Conservation (phyloP, 2,888 invertebrate genomes). For the Bombylius major region DNA sequence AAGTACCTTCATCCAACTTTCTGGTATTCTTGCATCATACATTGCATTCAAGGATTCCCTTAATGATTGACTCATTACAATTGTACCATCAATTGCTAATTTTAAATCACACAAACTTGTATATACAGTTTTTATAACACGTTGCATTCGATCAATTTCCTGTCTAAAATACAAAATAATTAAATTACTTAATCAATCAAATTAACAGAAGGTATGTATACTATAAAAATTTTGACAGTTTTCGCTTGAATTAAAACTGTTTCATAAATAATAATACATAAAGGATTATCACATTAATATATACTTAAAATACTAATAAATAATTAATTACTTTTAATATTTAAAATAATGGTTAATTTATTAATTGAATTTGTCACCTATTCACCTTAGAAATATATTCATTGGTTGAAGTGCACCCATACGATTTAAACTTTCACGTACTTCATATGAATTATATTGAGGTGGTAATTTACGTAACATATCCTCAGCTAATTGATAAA, state of each 20-base stretch:
- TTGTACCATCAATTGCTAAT: slow-evolving; percentile 92
- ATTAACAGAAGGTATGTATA: neutral
- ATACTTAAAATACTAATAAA: too few species aligned
- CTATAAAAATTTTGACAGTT: neutral
- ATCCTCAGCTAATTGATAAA: slow-evolving; percentile 83
- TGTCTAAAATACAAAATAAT: slow-evolving; percentile 38
- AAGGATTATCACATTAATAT: too few species aligned
- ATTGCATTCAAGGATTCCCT: slow-evolving; percentile 85
- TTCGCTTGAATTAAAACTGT: too few species aligned
- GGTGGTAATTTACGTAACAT: slow-evolving; percentile 78
- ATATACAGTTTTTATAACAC: slow-evolving; percentile 66
- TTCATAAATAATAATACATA: too few species aligned
- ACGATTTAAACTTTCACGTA: slow-evolving; percentile 72
- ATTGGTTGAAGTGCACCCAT: slow-evolving; percentile 90
- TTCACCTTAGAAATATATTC: slow-evolving; percentile 77
- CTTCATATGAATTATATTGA: slow-evolving; percentile 81
- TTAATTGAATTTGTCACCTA: neutral
- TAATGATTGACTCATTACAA: slow-evolving; percentile 88
- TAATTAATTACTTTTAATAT: too few species aligned
- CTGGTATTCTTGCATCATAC: slow-evolving; percentile 92
- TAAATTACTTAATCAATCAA: slow-evolving; percentile 9
- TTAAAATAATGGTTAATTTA: too few species aligned
- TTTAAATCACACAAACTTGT: slow-evolving; percentile 78
- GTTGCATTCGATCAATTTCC: slow-evolving; percentile 73
- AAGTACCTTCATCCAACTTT: slow-evolving; percentile 73